phyloP scores from a whole-genome alignment of 2,113 vertebrate species.

The Chitala chitala region DNA sequence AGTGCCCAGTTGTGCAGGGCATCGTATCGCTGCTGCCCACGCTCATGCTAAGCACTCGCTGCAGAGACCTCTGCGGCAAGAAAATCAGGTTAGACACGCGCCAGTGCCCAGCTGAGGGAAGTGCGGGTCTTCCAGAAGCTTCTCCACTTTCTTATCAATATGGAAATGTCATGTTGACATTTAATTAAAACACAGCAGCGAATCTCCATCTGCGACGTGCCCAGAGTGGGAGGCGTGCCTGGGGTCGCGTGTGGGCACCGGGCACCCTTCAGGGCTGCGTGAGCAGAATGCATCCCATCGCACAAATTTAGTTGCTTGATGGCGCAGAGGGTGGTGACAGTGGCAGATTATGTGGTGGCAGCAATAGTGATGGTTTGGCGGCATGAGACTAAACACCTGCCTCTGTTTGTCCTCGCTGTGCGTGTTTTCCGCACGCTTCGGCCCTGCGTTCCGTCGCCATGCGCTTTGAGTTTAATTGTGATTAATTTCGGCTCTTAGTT shows the following conservation, averaged over 20 bases:
- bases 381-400: not conserved
- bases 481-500: not conserved
- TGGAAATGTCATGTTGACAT: conserved; percentile 23
- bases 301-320: not conserved
- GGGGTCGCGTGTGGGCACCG: not conserved
- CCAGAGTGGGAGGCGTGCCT: not conserved
- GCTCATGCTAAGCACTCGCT: not conserved
- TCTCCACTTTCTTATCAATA: not conserved
- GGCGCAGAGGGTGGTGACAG: no score
- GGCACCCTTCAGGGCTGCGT: not conserved
- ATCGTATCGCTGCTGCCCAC: not conserved
- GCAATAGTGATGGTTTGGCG: no score
- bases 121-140: not conserved
- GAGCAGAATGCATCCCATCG: not conserved
- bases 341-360: no score
- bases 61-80: not conserved
- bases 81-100: not conserved
- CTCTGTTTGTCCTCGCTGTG: no score
- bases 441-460: not conserved
- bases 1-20: no score
- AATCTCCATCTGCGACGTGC: not conserved
- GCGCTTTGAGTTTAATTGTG: not conserved
- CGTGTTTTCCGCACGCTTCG: not conserved
- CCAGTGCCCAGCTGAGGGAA: not conserved
- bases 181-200: conserved; percentile 12